Evolutionary conservation across 2,797 vertebrate genomes (phyloP), one percentile per base, ranked within the genome.

Genomic region (Enteromius treurensis): DNA sequence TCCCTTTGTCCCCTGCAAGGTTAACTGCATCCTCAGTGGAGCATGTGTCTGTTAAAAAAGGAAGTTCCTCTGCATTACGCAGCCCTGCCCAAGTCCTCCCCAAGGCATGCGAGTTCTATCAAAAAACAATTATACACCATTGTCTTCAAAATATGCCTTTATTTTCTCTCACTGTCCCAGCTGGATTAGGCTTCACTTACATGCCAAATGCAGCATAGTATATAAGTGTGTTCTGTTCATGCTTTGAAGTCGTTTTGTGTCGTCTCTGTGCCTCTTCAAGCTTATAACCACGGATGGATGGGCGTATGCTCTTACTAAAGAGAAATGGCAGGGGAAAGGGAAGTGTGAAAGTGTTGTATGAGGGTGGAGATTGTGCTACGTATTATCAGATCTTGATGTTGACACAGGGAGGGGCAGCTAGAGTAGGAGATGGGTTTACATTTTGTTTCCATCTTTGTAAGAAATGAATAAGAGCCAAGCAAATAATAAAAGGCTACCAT

Each of bases 221-320:
- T 32, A 37, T 21, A 17, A 32, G 40, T 5, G 37, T 68, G 34
- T 68, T n/a, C 13, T 15, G 3, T 45, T 11, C 29, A 11, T 64
- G 58, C 51, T 19, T 55, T 69, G 1, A 23, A 64, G 49, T 32
- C 34, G 37, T 65, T 83, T 32, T 19, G 29, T 15, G 4, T 47
- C n/a, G 42, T 11, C 19, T 64, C 51, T 64, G 58, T 51, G 34
- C 19, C 14, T 69, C 9, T 47, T 17, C 65, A 78, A 67, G 67
- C 67, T 19, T 87, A 23, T 69, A 26, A 60, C 77, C 76, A 62
- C n/a, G 10, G n/a, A 55, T 51, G 68, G 45, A 83, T 65, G 86
- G 85, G 85, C 45, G 82, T 87, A 34, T 58, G 55, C 84, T 78
- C 11, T 84, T 34, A 58, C 79, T 65, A 60, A 40, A n/a, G 80